Evolutionary conservation across 2,888 invertebrate species (phyloP).

Genomic region (Sphinx pinastri): DNA sequence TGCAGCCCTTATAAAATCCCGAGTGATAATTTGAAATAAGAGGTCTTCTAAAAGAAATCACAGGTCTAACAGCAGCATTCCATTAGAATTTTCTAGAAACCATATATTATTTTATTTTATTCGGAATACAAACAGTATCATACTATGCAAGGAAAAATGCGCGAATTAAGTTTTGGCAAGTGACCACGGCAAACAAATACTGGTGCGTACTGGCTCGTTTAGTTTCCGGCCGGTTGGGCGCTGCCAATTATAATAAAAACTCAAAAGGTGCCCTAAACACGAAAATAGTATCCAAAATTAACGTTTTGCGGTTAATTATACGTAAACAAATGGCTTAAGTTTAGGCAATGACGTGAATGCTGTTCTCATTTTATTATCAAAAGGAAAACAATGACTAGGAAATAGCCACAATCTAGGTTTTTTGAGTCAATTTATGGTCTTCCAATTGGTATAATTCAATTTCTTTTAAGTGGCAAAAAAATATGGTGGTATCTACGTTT

Average conservation of each 20-base stretch:
- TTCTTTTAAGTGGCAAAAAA: too few species aligned
- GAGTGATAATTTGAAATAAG: slow-evolving; percentile 18
- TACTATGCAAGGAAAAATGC: background rate
- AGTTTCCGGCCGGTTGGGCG: slow-evolving; percentile 46
- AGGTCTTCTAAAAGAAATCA: slow-evolving; percentile 6
- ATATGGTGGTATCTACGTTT: too few species aligned
- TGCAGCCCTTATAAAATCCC: background rate
- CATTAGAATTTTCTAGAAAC: slow-evolving; percentile 10
- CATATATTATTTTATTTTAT: background rate
- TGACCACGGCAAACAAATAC: slow-evolving; percentile 43
- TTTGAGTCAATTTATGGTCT: too few species aligned
- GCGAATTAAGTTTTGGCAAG: slow-evolving; percentile 48
- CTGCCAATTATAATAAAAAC: slow-evolving; percentile 47
- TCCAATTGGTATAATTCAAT: too few species aligned
- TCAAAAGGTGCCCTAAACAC: slow-evolving; percentile 23
- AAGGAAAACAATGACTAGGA: too few species aligned
- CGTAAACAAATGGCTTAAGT: slow-evolving; percentile 6
- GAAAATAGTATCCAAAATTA: background rate
- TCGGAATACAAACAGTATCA: too few species aligned
- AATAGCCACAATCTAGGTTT: too few species aligned
- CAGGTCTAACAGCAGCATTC: background rate
- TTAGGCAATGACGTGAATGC: background rate
- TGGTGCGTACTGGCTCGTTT: slow-evolving; percentile 37
- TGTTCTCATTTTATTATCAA: background rate
- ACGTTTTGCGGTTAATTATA: background rate